Evolutionary conservation across 2,888 invertebrate species (phyloP), one percentile per base, ranked within the genome.

Genomic region (Coecobrya sp.): DNA sequence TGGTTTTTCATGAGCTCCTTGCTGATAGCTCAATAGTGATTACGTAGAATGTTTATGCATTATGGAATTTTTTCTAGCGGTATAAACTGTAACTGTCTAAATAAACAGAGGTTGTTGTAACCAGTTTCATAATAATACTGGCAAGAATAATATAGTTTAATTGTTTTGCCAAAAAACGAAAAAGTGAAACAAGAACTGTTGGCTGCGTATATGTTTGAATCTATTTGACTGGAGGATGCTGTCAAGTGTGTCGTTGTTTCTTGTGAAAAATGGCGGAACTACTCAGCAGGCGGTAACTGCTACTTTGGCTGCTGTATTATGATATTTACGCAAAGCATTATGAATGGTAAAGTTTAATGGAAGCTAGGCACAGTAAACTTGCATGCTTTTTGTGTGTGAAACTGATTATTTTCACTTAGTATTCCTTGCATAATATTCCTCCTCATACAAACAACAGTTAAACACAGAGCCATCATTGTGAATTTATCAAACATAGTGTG

Each of bases 241-340:
- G 68, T 68, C 68, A 68, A 68, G 68, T 36, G 3, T 68, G 68
- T 84, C 90, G 89, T 93, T 93, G 90, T 89, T 79, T 92, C 87
- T 90, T 86, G 92, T 93, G 93, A 93, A 92, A 93, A 93, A 93
- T 93, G 92, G 90, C 89, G 90, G 93, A 93, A 90, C 79, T 88
- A 81, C 93, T 93, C 93, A 79, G 93, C 93, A 86, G 93, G 93
- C 89, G 91, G 93, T 85, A 84, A 65, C 79, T 86, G 65, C 68
- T 68, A 16, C 36, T 68, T 68, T 68, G 65, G 27, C 65, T 65
- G 65, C 27, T 62, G 65, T 27, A 13, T 65, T 27, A 65, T 5
- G 22, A 73, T 42, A 73, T 73, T 42, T 36, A 42, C n/a, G 30
- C 42, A 73, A 16, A 73, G 36, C 73, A 27, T 27, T 30, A 68